Conservation (phyloP, 92 coral and sea anemone species). For the Bergia puertoricense region DNA sequence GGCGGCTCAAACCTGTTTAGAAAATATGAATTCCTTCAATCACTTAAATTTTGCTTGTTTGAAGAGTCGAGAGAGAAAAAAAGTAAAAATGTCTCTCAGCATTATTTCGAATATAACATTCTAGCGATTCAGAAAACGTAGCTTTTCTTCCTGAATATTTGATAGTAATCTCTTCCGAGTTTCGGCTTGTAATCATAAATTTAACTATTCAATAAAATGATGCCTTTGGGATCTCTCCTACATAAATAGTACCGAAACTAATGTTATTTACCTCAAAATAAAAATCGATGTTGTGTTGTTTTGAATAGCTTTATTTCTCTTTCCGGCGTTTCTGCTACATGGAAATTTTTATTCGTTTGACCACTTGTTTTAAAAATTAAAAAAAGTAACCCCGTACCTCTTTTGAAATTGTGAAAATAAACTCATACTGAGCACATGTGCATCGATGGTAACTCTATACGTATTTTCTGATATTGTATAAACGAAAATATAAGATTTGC, state of each 20-base stretch:
- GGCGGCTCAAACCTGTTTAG: background rate
- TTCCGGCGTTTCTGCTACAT: background rate
- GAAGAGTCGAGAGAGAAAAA: background rate
- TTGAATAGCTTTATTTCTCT: background rate
- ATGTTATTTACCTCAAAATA: conserved; percentile 7
- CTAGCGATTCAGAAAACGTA: conserved; percentile 2
- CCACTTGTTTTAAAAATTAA: no score
- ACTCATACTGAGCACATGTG: no score
- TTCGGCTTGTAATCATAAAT: background rate
- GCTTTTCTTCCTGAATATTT: background rate
- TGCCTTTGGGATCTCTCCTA: background rate
- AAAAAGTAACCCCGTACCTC: background rate
- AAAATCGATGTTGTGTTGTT: conserved; percentile 8
- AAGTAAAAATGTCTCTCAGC: background rate
- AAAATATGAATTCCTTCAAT: background rate
- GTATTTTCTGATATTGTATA: no score
- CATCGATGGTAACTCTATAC: no score
- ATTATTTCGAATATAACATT: background rate
- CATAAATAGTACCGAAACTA: background rate
- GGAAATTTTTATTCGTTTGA: background rate
- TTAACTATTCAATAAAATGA: background rate
- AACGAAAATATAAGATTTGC: no score
- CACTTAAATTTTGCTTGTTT: background rate
- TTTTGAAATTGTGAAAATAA: background rate
- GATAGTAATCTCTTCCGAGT: background rate